Conservation (phyloP, 1,140 invertebrate species). For the Leptinotarsa texana region DNA sequence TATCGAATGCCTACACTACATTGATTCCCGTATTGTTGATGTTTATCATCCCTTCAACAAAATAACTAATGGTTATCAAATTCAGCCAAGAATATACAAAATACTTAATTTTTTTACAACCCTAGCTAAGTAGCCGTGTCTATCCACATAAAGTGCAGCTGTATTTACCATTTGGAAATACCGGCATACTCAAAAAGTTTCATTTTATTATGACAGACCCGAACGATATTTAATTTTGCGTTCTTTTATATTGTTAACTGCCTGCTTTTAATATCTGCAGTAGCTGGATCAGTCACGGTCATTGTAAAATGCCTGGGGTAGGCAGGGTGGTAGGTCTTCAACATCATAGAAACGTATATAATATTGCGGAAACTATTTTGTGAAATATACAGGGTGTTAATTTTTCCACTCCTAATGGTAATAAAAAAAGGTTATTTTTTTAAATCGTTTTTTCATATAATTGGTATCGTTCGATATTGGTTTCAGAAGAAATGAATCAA, state of each 20-base stretch:
- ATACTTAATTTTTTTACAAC: not conserved
- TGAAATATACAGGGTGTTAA: no score
- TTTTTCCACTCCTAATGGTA: no score
- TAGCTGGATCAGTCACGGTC: not conserved
- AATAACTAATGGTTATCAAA: not conserved
- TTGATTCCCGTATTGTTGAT: not conserved
- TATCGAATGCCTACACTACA: no score
- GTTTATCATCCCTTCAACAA: not conserved
- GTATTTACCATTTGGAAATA: not conserved
- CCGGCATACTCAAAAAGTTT: not conserved
- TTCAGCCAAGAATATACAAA: not conserved
- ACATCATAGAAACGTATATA: not conserved
- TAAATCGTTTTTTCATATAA: no score
- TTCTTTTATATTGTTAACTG: not conserved
- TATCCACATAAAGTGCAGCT: conserved; percentile 5
- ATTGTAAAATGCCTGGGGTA: not conserved
- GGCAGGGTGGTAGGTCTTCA: not conserved
- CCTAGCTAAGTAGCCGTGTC: not conserved
- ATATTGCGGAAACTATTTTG: no score
- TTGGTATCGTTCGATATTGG: no score
- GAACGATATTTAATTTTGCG: conserved; percentile 3
- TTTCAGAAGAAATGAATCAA: no score
- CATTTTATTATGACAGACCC: conserved; percentile 1
- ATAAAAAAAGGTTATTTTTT: no score
- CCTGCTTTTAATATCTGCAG: not conserved